Evolutionary conservation across 2,888 invertebrate genomes (phyloP).

Genomic region (Endotricha flammealis): DNA sequence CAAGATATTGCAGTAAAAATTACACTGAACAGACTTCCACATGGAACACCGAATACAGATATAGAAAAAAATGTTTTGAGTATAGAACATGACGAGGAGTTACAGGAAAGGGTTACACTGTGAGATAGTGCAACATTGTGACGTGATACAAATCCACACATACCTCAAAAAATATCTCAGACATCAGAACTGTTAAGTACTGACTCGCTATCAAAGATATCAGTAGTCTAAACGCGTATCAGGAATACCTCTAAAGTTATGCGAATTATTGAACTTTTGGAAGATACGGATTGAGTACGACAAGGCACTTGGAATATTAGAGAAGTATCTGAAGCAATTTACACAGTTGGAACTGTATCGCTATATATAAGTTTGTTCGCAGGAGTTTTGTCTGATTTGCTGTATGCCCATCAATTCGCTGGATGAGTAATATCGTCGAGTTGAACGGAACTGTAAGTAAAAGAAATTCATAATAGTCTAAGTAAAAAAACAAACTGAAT

Average conservation of each 20-base stretch:
- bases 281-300: slow-evolving; percentile 38
- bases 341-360: slow-evolving; percentile 40
- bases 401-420: slow-evolving; percentile 86
- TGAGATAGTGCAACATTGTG: slow-evolving; percentile 33
- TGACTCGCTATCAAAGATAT: slow-evolving; percentile 1
- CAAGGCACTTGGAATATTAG: slow-evolving; percentile 61
- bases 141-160: slow-evolving; percentile 30
- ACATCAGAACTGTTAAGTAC: slow-evolving; percentile 7
- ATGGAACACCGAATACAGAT: slow-evolving; percentile 19
- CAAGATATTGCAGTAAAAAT: background rate
- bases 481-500: slow-evolving; percentile 26
- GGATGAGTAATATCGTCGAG: slow-evolving; percentile 86
- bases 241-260: slow-evolving; percentile 19
- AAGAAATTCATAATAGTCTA: slow-evolving; percentile 45
- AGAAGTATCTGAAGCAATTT: slow-evolving; percentile 30
- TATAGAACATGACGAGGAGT: slow-evolving; percentile 6
- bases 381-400: slow-evolving; percentile 87
- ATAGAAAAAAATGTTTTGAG: slow-evolving; percentile 14
- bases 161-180: slow-evolving; percentile 32
- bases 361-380: slow-evolving; percentile 92
- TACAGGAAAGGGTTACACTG: slow-evolving; percentile 25
- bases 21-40: slow-evolving; percentile 1
- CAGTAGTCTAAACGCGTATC: slow-evolving; percentile 18
- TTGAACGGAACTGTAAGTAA: slow-evolving; percentile 86
- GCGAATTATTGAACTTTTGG: slow-evolving; percentile 28